Percentiles rank a stretch among this genome's conserved stretches.
phyloP scores from a whole-genome alignment of 2,888 invertebrate genomes.

The Synanthedon myopaeformis region DNA sequence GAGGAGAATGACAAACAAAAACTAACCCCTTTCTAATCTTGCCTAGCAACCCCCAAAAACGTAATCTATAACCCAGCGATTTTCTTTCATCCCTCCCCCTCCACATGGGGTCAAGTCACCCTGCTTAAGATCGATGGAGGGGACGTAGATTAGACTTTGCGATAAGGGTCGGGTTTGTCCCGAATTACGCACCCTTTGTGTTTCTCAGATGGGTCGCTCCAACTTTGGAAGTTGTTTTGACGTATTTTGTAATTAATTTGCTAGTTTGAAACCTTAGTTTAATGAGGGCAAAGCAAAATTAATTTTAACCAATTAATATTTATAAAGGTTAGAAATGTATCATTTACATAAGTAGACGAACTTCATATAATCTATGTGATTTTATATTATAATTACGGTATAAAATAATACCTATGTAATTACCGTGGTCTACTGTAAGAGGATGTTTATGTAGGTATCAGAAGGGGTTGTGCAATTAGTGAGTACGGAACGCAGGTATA shows the following conservation, averaged over 20 bases:
- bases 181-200: constrained; percentile 57
- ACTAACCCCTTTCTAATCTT: constrained; percentile 54
- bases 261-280: constrained; percentile 61
- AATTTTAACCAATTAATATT: constrained; percentile 23
- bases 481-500: too few relatives aligned
- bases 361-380: too few relatives aligned
- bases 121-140: constrained; percentile 69
- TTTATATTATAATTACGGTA: too few relatives aligned
- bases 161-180: constrained; percentile 57
- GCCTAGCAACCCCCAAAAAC: constrained; percentile 30
- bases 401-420: too few relatives aligned
- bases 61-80: constrained; percentile 42
- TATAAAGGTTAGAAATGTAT: background rate
- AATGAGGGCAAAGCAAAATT: constrained; percentile 46
- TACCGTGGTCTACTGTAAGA: too few relatives aligned
- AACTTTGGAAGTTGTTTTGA: constrained; percentile 64
- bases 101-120: constrained; percentile 56
- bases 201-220: constrained; percentile 56
- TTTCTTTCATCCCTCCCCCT: constrained; percentile 59
- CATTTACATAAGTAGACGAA: too few relatives aligned
- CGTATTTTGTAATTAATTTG: constrained; percentile 69
- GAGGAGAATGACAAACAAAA: constrained; percentile 43
- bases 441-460: too few relatives aligned
- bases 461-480: too few relatives aligned
- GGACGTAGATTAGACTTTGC: constrained; percentile 58